These are phyloP conservation scores for Corydoras sp. DNA, from an alignment of 2,113 vertebrate genomes.

Conservation along the genomic window DNA sequence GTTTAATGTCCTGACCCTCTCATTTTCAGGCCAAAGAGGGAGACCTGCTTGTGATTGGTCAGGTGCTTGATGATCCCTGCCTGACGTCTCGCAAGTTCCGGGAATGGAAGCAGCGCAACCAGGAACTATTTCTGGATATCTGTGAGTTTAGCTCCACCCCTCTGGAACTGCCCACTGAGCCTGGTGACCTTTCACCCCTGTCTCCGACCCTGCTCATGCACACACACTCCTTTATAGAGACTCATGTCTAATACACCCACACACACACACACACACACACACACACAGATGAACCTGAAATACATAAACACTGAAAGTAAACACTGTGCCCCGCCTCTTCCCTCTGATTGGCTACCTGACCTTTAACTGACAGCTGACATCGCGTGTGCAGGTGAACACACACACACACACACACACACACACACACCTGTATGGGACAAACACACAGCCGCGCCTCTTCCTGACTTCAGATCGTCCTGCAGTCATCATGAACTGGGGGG, in stretches of 20 bases:
- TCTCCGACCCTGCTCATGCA: slow-evolving; percentile 76
- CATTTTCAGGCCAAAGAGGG: slow-evolving; percentile 78
- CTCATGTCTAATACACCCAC: slow-evolving; percentile 68
- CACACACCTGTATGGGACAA: too few species aligned
- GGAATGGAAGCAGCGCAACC: slow-evolving; percentile 86
- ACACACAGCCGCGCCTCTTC: too few species aligned
- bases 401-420: too few species aligned
- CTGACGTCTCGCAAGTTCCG: slow-evolving; percentile 82
- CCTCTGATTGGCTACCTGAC: slow-evolving; percentile 21
- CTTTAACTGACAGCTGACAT: background rate
- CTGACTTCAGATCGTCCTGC: background rate
- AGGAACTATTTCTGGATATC: slow-evolving; percentile 85
- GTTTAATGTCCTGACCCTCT: too few species aligned
- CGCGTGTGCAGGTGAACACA: too few species aligned
- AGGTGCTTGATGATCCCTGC: slow-evolving; percentile 76
- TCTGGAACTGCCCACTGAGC: slow-evolving; percentile 64
- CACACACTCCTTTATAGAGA: slow-evolving; percentile 88
- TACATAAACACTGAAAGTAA: background rate
- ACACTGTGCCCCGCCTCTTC: slow-evolving; percentile 24
- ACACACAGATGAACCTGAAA: background rate
- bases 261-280: slow-evolving; percentile 6
- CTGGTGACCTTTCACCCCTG: slow-evolving; percentile 73
- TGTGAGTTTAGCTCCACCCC: slow-evolving; percentile 73
- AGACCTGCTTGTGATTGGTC: slow-evolving; percentile 73
- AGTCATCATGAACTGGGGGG: background rate